These are phyloP conservation scores for Zaprionus bogoriensis DNA, from an alignment of 2,888 invertebrate genomes.

Conservation along the genomic window DNA sequence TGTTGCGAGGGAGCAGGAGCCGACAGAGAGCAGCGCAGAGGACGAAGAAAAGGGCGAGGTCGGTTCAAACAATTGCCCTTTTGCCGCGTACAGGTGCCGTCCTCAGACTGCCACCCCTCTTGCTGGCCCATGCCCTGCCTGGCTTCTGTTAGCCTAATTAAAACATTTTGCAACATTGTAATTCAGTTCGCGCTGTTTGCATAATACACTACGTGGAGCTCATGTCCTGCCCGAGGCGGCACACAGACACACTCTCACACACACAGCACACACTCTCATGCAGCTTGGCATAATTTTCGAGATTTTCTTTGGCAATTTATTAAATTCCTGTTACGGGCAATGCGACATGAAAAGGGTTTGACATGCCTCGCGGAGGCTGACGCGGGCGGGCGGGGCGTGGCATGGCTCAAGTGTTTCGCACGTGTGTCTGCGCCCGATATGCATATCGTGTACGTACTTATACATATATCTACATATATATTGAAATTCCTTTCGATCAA, in stretches of 20 bases:
- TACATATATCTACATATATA: constrained; percentile 3
- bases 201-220: constrained; percentile 17
- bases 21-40: too few relatives aligned
- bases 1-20: neutral
- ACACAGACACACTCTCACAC: neutral
- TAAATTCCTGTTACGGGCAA: constrained; percentile 37
- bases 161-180: constrained; percentile 58
- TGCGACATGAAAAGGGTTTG: constrained; percentile 70
- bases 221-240: neutral
- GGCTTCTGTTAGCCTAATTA: constrained; percentile 59
- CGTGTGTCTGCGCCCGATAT: constrained; percentile 16
- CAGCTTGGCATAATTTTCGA: constrained; percentile 26
- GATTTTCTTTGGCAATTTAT: constrained; percentile 41
- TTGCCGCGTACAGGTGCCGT: neutral
- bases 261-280: neutral
- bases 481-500: constrained; percentile 50
- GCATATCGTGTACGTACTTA: neutral
- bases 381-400: neutral
- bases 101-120: neutral
- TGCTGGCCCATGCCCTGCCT: constrained; percentile 3
- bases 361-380: constrained; percentile 21
- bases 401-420: constrained; percentile 30
- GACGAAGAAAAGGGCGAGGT: too few relatives aligned
- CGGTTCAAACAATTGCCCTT: too few relatives aligned
- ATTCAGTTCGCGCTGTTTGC: constrained; percentile 29